Conservation (phyloP, 1,140 invertebrate genomes). For the Musca vetustissima region DNA sequence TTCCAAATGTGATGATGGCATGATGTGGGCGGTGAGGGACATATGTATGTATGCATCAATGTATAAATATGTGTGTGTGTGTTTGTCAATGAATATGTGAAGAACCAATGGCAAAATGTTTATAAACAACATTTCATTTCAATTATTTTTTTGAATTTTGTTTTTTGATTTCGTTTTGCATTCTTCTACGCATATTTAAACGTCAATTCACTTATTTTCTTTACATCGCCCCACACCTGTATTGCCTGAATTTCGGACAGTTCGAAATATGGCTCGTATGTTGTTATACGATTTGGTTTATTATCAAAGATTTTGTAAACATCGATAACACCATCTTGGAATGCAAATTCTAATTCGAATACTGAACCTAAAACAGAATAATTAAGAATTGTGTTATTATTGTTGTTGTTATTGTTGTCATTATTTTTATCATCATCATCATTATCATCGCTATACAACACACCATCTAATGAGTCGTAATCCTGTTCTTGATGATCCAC, state of each 20-base stretch:
- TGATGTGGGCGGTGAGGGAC: background rate
- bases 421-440: conserved; percentile 12
- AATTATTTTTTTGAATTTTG: too few relatives aligned
- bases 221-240: conserved; percentile 51
- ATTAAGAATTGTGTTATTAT: conserved; percentile 22
- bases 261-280: conserved; percentile 23
- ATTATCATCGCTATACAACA: conserved; percentile 26
- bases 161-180: background rate
- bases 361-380: conserved; percentile 46
- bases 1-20: conserved; percentile 7
- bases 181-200: conserved; percentile 30
- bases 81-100: too few relatives aligned
- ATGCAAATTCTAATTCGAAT: conserved; percentile 45
- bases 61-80: background rate
- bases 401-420: conserved; percentile 24
- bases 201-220: conserved; percentile 42
- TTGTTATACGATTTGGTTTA: conserved; percentile 24
- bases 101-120: too few relatives aligned
- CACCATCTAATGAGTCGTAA: conserved; percentile 47
- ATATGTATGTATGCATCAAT: background rate
- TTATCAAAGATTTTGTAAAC: conserved; percentile 27
- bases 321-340: conserved; percentile 37
- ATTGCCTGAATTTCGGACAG: conserved; percentile 34
- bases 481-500: conserved; percentile 36
- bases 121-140: too few relatives aligned